Evolutionary conservation across 2,888 invertebrate species (phyloP), one percentile per base, ranked within the genome.

Genomic region (Strigamia crassipes): DNA sequence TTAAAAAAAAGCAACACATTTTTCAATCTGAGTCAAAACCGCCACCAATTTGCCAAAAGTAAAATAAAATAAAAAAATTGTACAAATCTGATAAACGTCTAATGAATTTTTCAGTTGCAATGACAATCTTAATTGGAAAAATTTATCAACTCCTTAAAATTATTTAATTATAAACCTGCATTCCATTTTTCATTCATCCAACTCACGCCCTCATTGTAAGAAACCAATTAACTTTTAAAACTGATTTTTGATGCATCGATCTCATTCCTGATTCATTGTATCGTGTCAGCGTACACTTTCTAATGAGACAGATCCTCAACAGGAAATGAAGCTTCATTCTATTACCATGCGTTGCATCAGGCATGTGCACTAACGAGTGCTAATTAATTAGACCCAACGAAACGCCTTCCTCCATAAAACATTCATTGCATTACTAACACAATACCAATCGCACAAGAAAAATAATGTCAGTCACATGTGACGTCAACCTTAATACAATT

Each of bases 321-420:
- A 61, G 61, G 61, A 61, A 61, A 61, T 61, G 61, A 61, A 61
- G 61, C 61, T 61, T 61, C 61, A 61, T 61, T 61, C 61, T 61
- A 61, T 61, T 61, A 61, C 61, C 61, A 61, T 61, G 61, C 61
- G 61, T n/a, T 18, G 61, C 61, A 61, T 61, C 61, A 61, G 61
- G 61, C 61, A 61, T 61, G 61, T 61, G 61, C 61, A 61, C 61
- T 61, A 61, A 61, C 61, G 61, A 61, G 61, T 61, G 61, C 61
- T 61, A 61, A 61, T 61, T 61, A 61, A 61, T 61, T 61, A 61
- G 61, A 61, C 61, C 18, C 61, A 23, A 61, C 61, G 61, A 61
- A 61, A 61, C 61, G 61, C 61, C 61, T 61, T 61, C 61, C 61
- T 61, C 61, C 61, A 61, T 61, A 61, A 61, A 61, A 61, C 61